phyloP scores from a whole-genome alignment of 2,888 invertebrate genomes.

The Branchipolynoe longqiensis region DNA sequence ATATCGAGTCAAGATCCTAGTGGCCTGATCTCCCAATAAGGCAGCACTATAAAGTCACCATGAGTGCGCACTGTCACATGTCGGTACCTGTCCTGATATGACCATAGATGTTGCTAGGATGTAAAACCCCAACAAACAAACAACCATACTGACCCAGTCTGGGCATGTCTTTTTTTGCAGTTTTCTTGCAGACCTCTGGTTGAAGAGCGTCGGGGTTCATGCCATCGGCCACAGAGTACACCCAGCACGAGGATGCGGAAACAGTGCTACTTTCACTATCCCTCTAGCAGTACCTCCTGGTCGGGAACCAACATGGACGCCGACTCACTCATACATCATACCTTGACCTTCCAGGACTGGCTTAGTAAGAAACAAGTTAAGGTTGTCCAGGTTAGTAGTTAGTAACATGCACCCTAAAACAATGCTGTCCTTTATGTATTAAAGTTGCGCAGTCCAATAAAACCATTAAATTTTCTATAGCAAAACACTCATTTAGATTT shows the following conservation, averaged over 20 bases:
- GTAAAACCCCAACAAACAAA: too few species aligned
- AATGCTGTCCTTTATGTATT: too few species aligned
- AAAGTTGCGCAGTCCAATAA: too few species aligned
- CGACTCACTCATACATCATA: slow-evolving; percentile 72
- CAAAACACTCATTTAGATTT: too few species aligned
- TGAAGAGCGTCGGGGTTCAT: not conserved
- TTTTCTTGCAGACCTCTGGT: not conserved
- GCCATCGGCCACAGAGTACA: slow-evolving; percentile 27
- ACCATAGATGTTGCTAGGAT: too few species aligned
- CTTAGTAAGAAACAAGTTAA: slow-evolving; percentile 75
- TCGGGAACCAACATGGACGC: slow-evolving; percentile 68
- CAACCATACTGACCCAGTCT: not conserved
- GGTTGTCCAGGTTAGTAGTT: slow-evolving; percentile 75
- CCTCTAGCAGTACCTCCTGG: not conserved
- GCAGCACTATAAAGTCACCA: too few species aligned
- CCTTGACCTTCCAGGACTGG: slow-evolving; percentile 77
- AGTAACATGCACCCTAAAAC: too few species aligned
- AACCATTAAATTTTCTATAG: too few species aligned
- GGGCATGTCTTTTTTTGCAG: not conserved
- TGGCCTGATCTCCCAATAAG: too few species aligned
- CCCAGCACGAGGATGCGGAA: not conserved
- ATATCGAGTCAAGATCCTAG: too few species aligned
- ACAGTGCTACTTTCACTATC: not conserved
- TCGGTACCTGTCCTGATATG: too few species aligned
- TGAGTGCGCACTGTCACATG: too few species aligned